Evolutionary conservation across 1,140 invertebrate species (phyloP).

Genomic region (Doryteuthis pealeii): DNA sequence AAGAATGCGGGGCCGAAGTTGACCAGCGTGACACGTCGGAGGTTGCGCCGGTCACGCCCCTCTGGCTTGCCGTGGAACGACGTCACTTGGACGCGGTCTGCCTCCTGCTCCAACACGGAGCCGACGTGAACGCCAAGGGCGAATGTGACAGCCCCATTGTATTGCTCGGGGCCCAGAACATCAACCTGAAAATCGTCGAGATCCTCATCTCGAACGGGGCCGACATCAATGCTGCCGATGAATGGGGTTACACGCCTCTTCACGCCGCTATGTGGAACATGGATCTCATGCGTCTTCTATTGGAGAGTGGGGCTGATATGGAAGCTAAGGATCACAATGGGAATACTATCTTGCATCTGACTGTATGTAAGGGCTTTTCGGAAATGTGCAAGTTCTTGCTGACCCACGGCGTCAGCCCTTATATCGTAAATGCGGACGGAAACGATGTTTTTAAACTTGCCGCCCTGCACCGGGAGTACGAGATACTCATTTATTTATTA

Average conservation of each 20-base stretch:
- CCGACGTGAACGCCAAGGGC: slow-evolving; percentile 63
- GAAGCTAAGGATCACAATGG: slow-evolving; percentile 85
- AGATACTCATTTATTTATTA: not conserved
- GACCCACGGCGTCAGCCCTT: slow-evolving; percentile 60
- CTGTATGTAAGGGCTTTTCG: slow-evolving; percentile 88
- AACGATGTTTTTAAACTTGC: slow-evolving; percentile 1
- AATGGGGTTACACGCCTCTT: slow-evolving; percentile 28
- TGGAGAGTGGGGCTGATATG: slow-evolving; percentile 76
- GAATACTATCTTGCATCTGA: slow-evolving; percentile 83
- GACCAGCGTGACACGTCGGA: slow-evolving; percentile 51
- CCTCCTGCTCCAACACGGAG: slow-evolving; percentile 62
- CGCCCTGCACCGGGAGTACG: not conserved
- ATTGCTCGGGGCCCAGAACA: slow-evolving; percentile 88
- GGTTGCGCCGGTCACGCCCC: slow-evolving; percentile 42
- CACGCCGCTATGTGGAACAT: slow-evolving; percentile 21
- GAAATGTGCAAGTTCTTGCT: slow-evolving; percentile 76
- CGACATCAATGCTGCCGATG: slow-evolving; percentile 74
- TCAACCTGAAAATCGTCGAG: slow-evolving; percentile 83
- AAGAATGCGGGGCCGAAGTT: slow-evolving; percentile 59
- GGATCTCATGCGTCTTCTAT: slow-evolving; percentile 62
- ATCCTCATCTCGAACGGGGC: slow-evolving; percentile 82
- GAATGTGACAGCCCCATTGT: slow-evolving; percentile 73
- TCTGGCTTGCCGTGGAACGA: slow-evolving; percentile 51
- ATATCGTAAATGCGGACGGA: not conserved
- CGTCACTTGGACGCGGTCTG: slow-evolving; percentile 55